Conservation (phyloP, 1,140 invertebrate genomes). For the Carcinoscorpius rotundicauda region DNA sequence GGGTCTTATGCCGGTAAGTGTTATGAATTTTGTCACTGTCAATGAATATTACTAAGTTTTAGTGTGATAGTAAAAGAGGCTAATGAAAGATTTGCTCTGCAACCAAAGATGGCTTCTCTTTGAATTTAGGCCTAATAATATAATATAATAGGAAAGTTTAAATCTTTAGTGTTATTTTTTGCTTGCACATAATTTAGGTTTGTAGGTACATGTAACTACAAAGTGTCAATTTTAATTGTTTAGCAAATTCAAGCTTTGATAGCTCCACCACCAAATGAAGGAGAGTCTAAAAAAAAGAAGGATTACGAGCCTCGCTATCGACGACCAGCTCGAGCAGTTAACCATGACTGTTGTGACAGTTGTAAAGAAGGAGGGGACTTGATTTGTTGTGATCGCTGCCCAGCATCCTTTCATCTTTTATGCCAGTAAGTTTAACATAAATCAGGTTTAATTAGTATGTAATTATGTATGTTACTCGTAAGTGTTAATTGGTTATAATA, state of each 20-base stretch:
- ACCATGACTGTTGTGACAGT: constrained; percentile 83
- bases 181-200: no score
- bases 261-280: constrained; percentile 66
- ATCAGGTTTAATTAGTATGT: not conserved
- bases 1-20: constrained; percentile 52
- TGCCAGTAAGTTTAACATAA: constrained; percentile 62
- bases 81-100: no score
- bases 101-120: no score
- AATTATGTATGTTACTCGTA: no score
- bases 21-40: not conserved
- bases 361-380: constrained; percentile 86
- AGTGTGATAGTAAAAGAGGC: no score
- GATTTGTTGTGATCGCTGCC: constrained; percentile 90
- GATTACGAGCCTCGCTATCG: constrained; percentile 23
- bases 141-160: no score
- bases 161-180: no score
- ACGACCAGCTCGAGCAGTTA: constrained; percentile 64
- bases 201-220: no score
- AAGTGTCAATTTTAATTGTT: no score
- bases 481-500: no score
- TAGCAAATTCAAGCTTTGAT: constrained; percentile 79
- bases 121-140: no score
- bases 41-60: no score
- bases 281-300: constrained; percentile 42
- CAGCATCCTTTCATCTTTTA: constrained; percentile 82